phyloP scores from a whole-genome alignment of 2,888 invertebrate species.

The Pristionchus arcanus region DNA sequence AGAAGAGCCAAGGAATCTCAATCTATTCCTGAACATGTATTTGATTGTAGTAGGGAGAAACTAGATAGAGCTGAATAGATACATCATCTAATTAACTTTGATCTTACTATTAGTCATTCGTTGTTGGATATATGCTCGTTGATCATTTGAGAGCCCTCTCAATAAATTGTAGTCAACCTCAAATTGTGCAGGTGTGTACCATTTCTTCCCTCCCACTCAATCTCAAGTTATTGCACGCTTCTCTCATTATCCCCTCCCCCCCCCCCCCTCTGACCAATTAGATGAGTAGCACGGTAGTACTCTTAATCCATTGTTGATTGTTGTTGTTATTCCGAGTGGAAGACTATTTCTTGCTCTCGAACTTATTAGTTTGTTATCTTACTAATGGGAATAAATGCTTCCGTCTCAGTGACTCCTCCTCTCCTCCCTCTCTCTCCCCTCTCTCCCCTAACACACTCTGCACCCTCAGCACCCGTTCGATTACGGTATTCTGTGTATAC shows the following conservation, averaged over 20 bases:
- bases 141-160: not conserved
- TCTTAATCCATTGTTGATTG: not conserved
- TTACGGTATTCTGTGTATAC: slow-evolving; percentile 11
- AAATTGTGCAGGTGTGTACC: not conserved
- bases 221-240: not conserved
- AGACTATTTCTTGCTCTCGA: not conserved
- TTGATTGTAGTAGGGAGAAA: slow-evolving; percentile 49
- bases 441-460: not conserved
- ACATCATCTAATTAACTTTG: not conserved
- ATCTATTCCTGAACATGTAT: slow-evolving; percentile 14
- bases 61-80: not conserved
- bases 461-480: not conserved
- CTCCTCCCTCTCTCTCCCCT: not conserved
- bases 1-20: slow-evolving; percentile 59
- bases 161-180: not conserved
- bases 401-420: not conserved
- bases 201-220: not conserved
- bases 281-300: not conserved
- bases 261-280: not conserved
- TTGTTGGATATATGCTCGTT: not conserved
- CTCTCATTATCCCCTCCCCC: not conserved
- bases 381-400: slow-evolving; percentile 18
- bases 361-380: slow-evolving; percentile 27
- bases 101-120: not conserved
- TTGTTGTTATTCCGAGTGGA: slow-evolving; percentile 20